Evolutionary conservation across 23 tunicate species (phyloP).

Genomic region (Styela clava): DNA sequence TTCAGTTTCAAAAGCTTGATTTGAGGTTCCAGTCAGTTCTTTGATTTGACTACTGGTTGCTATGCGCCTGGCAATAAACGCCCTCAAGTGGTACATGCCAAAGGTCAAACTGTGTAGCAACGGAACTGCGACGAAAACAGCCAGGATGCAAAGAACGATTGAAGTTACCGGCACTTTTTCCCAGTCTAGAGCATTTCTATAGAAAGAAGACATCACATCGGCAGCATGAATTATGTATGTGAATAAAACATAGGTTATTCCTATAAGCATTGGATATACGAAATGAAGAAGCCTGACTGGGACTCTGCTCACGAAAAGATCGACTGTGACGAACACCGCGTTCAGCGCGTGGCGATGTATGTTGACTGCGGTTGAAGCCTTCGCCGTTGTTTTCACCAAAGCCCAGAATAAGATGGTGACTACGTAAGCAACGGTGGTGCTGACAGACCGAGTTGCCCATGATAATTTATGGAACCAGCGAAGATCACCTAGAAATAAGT

Average conservation of each 20-base stretch:
- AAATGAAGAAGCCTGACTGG: constrained; percentile 4
- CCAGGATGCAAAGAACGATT: neutral
- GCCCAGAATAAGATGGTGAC: constrained; percentile 10
- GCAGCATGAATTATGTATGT: neutral
- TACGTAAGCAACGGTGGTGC: neutral
- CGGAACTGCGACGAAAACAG: neutral
- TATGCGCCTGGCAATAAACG: too few species aligned
- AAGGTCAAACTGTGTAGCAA: neutral
- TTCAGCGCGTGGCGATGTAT: neutral
- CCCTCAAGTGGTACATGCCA: constrained; percentile 7
- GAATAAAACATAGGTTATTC: neutral
- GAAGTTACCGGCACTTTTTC: neutral
- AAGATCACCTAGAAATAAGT: constrained; percentile 1
- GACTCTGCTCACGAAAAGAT: neutral
- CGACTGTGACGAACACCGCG: neutral
- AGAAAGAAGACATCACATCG: neutral
- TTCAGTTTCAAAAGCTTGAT: too few species aligned
- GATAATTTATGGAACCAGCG: neutral
- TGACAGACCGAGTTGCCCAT: neutral
- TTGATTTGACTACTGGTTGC: too few species aligned
- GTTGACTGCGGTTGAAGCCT: neutral
- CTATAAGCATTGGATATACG: neutral
- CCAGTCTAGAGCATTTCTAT: neutral
- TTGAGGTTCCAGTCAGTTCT: too few species aligned
- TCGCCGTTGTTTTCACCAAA: neutral